Percentiles rank a stretch among this genome's conserved stretches.
phyloP scores from a whole-genome alignment of 1,140 invertebrate species.

The Scaptomyza graminum region DNA sequence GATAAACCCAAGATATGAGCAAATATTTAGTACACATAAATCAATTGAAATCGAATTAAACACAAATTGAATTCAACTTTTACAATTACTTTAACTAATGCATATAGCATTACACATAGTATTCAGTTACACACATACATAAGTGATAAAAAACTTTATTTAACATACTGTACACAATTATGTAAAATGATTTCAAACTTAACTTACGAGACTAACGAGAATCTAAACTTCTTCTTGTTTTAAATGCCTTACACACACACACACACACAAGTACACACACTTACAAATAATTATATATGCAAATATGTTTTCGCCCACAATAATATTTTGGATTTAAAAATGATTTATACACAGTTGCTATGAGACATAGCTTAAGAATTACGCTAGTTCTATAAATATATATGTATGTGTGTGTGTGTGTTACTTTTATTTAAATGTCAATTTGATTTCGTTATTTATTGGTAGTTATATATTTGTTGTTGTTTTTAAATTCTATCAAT shows the following conservation, averaged over 20 bases:
- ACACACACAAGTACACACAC: slow-evolving; percentile 1
- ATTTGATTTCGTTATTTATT: slow-evolving; percentile 38
- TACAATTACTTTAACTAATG: slow-evolving; percentile 32
- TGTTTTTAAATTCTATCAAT: slow-evolving; percentile 64
- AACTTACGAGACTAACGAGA: slow-evolving; percentile 37
- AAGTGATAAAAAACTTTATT: slow-evolving; percentile 31
- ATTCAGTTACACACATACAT: slow-evolving; percentile 27
- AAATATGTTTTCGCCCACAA: not conserved
- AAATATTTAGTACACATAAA: slow-evolving; percentile 4
- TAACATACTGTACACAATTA: slow-evolving; percentile 64
- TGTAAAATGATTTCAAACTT: slow-evolving; percentile 44
- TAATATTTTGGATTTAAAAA: slow-evolving; percentile 44
- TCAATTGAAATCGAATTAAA: slow-evolving; percentile 3
- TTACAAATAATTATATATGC: slow-evolving; percentile 14
- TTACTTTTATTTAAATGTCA: slow-evolving; percentile 4
- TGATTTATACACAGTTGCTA: slow-evolving; percentile 67
- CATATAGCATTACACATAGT: slow-evolving; percentile 3
- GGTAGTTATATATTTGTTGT: slow-evolving; percentile 46
- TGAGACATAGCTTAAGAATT: slow-evolving; percentile 63
- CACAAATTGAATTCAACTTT: slow-evolving; percentile 22
- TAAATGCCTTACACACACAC: slow-evolving; percentile 59
- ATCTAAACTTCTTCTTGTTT: slow-evolving; percentile 33
- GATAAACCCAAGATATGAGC: not conserved
- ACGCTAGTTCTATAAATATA: slow-evolving; percentile 39
- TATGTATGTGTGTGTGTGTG: not conserved